Conservation (phyloP, 2,797 vertebrate genomes). For the Eurystomus glaucurus region DNA sequence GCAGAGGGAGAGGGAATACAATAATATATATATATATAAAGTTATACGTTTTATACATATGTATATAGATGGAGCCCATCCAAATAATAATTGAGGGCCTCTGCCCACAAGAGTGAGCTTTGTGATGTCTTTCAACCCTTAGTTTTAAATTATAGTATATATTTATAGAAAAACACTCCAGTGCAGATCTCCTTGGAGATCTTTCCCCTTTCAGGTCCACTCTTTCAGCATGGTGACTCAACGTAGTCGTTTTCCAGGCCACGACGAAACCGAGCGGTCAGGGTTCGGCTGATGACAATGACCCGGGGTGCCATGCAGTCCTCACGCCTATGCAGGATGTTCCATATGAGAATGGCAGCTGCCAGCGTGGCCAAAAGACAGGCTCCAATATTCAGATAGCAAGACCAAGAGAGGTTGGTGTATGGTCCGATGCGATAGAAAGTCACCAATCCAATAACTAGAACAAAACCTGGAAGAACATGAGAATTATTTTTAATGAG, state of each 20-base stretch:
- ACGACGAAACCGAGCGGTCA: conserved; percentile 88
- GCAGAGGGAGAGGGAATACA: conserved; percentile 43
- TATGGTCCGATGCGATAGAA: conserved; percentile 96
- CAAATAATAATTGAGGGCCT: conserved; percentile 26
- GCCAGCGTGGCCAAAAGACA: conserved; percentile 94
- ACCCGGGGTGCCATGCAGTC: conserved; percentile 93
- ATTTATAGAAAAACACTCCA: conserved; percentile 6
- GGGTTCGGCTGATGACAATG: conserved; percentile 94
- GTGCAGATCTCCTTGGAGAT: not conserved
- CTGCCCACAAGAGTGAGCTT: conserved; percentile 37
- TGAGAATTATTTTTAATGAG: not conserved
- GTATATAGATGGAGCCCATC: conserved; percentile 64
- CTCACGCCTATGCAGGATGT: conserved; percentile 95
- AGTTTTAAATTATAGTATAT: conserved; percentile 52
- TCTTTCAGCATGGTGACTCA: conserved; percentile 94
- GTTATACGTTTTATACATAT: conserved; percentile 68
- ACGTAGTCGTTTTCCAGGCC: conserved; percentile 96
- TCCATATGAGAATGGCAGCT: conserved; percentile 97
- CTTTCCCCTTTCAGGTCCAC: not conserved
- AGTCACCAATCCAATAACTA: conserved; percentile 96
- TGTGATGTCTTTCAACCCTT: conserved; percentile 30
- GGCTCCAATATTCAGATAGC: conserved; percentile 94
- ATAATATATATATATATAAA: conserved; percentile 50
- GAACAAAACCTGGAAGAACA: conserved; percentile 90
- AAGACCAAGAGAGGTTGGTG: conserved; percentile 95